Evolutionary conservation across 2,888 invertebrate genomes (phyloP), one percentile per base, ranked within the genome.

Genomic region (Idaea dimidiata): DNA sequence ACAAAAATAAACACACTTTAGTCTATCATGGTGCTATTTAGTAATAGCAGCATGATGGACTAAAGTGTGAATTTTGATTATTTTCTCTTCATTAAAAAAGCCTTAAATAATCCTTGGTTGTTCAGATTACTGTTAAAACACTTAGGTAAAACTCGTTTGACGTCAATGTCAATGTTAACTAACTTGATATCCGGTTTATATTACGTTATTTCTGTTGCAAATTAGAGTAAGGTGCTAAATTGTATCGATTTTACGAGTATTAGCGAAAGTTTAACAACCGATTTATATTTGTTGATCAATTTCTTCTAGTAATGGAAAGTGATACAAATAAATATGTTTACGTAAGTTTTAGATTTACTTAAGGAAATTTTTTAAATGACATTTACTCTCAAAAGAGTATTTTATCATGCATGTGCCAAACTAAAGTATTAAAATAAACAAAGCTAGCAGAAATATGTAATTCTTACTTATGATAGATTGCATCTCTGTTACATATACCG

Each of bases 131-230:
- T 43, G 43, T 10, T 14, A 43, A 43, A 8, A 43, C 14, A 43
- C 24, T 24, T 10, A n/a, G n/a, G n/a, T n/a, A 7, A 43, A 43
- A 43, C 43, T 14, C 8, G 43, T 14, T 43, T 43, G 43, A 43
- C 43, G 43, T 43, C 43, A 43, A 43, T 43, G 43, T 43, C 43
- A 43, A 43, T 43, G 43, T 43, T 43, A 43, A 43, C 43, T 43
- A 8, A 43, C 43, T 43, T 43, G 43, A 14, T 43, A 43, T 43
- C 43, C 43, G 43, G 8, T 43, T 43, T 43, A 14, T 43, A 43
- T 43, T 43, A 43, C 14, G 43, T 43, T 43, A 43, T 43, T 43
- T 43, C 10, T 8, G 14, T 43, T 43, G 43, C 14, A 43, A 43
- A 43, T 43, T 43, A 10, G 43, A 43, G 43, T 43, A 43, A 43